Evolutionary conservation across 1,140 invertebrate genomes (phyloP).

Genomic region (Doryteuthis pealeii): DNA sequence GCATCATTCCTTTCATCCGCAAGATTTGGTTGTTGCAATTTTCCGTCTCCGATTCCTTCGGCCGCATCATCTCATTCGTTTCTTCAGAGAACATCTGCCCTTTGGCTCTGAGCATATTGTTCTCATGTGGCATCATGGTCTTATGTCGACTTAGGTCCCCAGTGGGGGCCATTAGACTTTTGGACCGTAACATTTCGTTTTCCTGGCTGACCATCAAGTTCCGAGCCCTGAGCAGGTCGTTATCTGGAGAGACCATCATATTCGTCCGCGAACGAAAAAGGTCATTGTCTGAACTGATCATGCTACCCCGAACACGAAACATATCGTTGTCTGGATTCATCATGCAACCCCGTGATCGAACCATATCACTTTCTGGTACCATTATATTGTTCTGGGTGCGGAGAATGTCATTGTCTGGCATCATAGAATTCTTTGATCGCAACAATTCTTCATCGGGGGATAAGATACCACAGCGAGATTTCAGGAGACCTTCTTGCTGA

Average conservation of each 20-base stretch:
- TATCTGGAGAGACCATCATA: not conserved
- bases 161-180: not conserved
- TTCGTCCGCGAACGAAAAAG: not conserved
- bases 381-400: not conserved
- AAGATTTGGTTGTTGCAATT: not conserved
- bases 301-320: not conserved
- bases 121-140: not conserved
- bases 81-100: not conserved
- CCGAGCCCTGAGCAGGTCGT: not conserved
- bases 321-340: not conserved
- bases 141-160: not conserved
- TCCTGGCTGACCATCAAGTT: not conserved
- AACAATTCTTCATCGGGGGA: not conserved
- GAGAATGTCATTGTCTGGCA: not conserved
- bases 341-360: slow-evolving; percentile 3
- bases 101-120: not conserved
- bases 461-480: not conserved
- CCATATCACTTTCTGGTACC: not conserved
- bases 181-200: not conserved
- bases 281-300: not conserved
- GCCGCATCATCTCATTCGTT: not conserved
- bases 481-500: not conserved
- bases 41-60: not conserved
- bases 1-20: not conserved
- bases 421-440: not conserved